Base-by-base conservation (phyloP, 2,888 invertebrate genomes). In the Stratiomys singularior region DNA sequence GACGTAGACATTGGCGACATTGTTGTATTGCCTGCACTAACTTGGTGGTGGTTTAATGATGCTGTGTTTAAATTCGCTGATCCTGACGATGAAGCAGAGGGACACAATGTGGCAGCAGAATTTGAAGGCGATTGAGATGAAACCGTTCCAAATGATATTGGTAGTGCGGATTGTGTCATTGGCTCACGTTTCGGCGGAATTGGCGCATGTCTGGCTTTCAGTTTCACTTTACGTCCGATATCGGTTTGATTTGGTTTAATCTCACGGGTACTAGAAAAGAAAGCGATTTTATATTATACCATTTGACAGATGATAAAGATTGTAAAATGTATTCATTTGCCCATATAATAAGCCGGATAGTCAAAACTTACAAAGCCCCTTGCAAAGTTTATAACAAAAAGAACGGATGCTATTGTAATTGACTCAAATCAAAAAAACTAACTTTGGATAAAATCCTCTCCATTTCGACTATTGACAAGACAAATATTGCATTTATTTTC, bases 161-260 rank as follows among this genome's bases (percentile, higher is more conserved):
- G 15, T 56, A 44, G 18, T 52, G 28, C 5, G 11, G 74, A 56
- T 23, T 60, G 18, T 28, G 63, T 28, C 25, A 64, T 13, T n/a
- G 46, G 46, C 78, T 82, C 82, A 81, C 81, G 81, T 81, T 81
- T 81, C 88, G 81, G 85, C 83, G 79, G 88, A 87, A 84, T 88
- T 80, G 81, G 81, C 78, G 80, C 52, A 79, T 79, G 86, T 83
- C 83, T 81, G 78, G 81, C 82, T 88, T 92, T 94, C 86, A 93
- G 90, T 87, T 96, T 96, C 82, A 96, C 94, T 86, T 94, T 94
- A 82, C 95, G 91, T 79, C 96, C 96, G 84, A 96, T 95, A 88
- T 95, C 94, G 83, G 93, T 94, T 86, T 94, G 94, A 88, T 94
- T 95, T 82, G 94, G 93, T 88, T 97, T 96, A 86, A 97, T 97